Conservation (phyloP, 1,140 invertebrate genomes). For the Ostrea edulis region DNA sequence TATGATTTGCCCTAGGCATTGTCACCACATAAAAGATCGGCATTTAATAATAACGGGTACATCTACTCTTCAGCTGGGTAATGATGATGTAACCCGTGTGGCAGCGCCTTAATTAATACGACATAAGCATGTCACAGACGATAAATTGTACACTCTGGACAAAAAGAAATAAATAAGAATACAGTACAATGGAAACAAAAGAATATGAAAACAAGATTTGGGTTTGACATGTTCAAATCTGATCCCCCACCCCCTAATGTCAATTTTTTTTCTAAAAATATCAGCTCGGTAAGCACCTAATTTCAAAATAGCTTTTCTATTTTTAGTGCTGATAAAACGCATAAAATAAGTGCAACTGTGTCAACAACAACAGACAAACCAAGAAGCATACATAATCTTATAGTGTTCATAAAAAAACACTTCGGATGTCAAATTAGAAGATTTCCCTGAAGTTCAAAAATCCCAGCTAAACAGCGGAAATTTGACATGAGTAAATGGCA, state of each 20-base stretch:
- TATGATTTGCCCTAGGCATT: background rate
- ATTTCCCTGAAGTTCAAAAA: too few relatives aligned
- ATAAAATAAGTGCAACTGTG: background rate
- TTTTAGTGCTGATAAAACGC: slow-evolving; percentile 8
- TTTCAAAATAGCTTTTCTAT: background rate
- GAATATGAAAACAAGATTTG: too few relatives aligned
- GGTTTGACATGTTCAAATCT: too few relatives aligned
- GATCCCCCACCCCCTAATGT: too few relatives aligned
- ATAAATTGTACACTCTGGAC: background rate
- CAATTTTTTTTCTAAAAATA: background rate
- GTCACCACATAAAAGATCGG: background rate
- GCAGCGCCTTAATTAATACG: background rate
- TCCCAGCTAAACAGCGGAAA: too few relatives aligned
- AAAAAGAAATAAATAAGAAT: background rate
- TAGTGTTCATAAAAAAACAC: too few relatives aligned
- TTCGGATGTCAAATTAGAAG: too few relatives aligned
- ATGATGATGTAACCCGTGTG: background rate
- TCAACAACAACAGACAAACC: too few relatives aligned
- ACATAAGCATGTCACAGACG: too few relatives aligned
- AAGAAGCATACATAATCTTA: too few relatives aligned
- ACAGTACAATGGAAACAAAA: background rate
- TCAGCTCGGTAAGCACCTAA: background rate
- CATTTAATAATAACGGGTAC: background rate
- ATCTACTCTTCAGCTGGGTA: background rate
- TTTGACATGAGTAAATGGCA: too few relatives aligned